A percentile compares a stretch with the other conserved stretches of the same genome.
Evolutionary conservation across 2,888 invertebrate genomes (phyloP).

Genomic region (Elegia similella): DNA sequence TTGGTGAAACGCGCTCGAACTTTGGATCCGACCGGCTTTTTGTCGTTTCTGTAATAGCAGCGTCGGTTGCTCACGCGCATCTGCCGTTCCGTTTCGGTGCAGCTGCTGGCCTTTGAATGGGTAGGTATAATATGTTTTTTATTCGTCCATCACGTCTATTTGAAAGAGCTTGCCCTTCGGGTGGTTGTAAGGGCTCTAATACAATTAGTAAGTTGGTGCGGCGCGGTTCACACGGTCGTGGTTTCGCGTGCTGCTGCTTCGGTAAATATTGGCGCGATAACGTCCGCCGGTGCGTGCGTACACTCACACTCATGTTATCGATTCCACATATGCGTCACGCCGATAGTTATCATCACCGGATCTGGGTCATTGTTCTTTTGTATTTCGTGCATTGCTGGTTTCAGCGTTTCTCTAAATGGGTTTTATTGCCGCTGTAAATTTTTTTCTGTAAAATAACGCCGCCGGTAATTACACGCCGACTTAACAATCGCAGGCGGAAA

Average conservation of each 20-base stretch:
- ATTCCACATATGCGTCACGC: slow-evolving; percentile 77
- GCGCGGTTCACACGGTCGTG: slow-evolving; percentile 59
- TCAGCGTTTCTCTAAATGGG: slow-evolving; percentile 39
- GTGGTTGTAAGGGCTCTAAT: slow-evolving; percentile 51
- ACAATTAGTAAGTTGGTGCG: slow-evolving; percentile 48
- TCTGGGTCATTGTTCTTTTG: slow-evolving; percentile 80
- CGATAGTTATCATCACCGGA: slow-evolving; percentile 76
- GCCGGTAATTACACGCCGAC: slow-evolving; percentile 3
- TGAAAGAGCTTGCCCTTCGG: slow-evolving; percentile 53
- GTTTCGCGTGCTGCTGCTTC: slow-evolving; percentile 66
- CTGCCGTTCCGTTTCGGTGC: slow-evolving; percentile 70
- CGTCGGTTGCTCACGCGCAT: slow-evolving; percentile 67
- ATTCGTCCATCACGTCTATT: slow-evolving; percentile 42
- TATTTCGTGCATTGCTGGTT: slow-evolving; percentile 55
- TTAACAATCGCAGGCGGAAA: slow-evolving; percentile 7
- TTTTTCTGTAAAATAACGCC: slow-evolving; percentile 22
- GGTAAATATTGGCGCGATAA: slow-evolving; percentile 75
- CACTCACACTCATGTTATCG: slow-evolving; percentile 64
- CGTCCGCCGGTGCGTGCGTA: slow-evolving; percentile 69
- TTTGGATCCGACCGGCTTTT: slow-evolving; percentile 49
- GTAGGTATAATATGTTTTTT: slow-evolving; percentile 61
- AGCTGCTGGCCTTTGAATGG: slow-evolving; percentile 70
- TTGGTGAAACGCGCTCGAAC: slow-evolving; percentile 42
- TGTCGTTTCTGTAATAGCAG: slow-evolving; percentile 57
- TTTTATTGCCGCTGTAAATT: slow-evolving; percentile 26